A percentile compares a stretch with the other conserved stretches of the same genome.
These are phyloP conservation scores for Punctoribates punctum DNA, from an alignment of 2,888 invertebrate species.

Conservation along the genomic window DNA sequence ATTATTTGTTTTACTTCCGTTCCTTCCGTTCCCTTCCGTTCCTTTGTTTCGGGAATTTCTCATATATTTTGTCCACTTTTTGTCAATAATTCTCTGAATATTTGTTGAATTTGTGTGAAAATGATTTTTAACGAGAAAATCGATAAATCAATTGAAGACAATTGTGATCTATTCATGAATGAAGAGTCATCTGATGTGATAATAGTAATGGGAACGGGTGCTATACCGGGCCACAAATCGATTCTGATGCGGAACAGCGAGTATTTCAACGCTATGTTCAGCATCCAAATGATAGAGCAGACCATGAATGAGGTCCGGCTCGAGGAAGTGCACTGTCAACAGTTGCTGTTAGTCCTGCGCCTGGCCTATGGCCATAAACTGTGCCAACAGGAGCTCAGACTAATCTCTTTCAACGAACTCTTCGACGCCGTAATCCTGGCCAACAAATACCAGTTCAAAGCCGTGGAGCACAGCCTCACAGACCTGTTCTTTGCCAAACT, in stretches of 20 bases:
- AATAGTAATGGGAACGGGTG: not conserved
- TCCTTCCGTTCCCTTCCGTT: too few relatives aligned
- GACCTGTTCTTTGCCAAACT: not conserved
- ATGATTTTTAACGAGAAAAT: not conserved
- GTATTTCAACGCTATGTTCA: slow-evolving; percentile 1
- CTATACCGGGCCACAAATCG: not conserved
- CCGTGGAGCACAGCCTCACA: not conserved
- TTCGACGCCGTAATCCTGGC: slow-evolving; percentile 1
- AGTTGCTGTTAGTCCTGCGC: not conserved
- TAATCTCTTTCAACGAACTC: not conserved
- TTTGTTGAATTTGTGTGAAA: not conserved
- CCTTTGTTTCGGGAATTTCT: too few relatives aligned
- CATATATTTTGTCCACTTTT: too few relatives aligned
- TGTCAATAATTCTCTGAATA: too few relatives aligned
- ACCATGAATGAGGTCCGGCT: not conserved
- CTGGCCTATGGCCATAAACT: not conserved
- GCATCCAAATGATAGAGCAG: not conserved
- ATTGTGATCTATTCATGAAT: slow-evolving; percentile 2
- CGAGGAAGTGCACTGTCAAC: not conserved
- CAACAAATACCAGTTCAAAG: slow-evolving; percentile 8
- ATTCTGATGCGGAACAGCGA: not conserved
- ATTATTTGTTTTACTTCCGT: too few relatives aligned
- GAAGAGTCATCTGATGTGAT: not conserved
- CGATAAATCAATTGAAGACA: not conserved
- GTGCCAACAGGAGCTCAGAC: not conserved